phyloP scores from a whole-genome alignment of 2,888 invertebrate species.

The Lepidochrysops patricia region DNA sequence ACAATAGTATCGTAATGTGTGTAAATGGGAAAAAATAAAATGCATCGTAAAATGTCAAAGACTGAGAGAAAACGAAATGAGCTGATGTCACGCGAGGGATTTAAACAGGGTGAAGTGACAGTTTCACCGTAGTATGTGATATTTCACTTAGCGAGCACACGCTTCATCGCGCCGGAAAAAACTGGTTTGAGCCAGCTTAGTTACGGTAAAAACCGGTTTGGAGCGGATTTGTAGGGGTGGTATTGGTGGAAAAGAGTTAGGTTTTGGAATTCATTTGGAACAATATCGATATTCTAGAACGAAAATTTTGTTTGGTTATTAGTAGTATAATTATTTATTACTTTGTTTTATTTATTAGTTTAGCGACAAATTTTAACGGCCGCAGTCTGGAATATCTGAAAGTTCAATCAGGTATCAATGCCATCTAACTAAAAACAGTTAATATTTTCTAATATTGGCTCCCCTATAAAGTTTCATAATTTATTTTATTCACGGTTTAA shows the following conservation, averaged over 20 bases:
- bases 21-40: not conserved
- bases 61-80: not conserved
- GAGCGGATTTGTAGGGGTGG: not conserved
- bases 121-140: not conserved
- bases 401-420: no score
- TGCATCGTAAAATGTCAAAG: not conserved
- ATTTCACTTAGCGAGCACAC: constrained; percentile 1
- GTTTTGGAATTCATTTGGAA: not conserved
- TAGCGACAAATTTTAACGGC: no score
- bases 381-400: no score
- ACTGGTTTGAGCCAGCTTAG: not conserved
- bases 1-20: not conserved
- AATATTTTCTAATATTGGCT: no score
- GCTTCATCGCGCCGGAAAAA: not conserved
- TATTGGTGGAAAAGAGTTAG: not conserved
- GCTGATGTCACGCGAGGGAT: not conserved
- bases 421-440: no score
- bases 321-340: no score
- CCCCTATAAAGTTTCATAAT: no score
- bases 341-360: no score
- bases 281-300: no score
- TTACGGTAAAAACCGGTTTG: not conserved
- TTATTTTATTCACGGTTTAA: no score
- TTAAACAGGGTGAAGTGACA: not conserved
- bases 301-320: no score